Base-by-base conservation (phyloP, 2,888 invertebrate genomes). In the Sinohyriopsis cumingii region DNA sequence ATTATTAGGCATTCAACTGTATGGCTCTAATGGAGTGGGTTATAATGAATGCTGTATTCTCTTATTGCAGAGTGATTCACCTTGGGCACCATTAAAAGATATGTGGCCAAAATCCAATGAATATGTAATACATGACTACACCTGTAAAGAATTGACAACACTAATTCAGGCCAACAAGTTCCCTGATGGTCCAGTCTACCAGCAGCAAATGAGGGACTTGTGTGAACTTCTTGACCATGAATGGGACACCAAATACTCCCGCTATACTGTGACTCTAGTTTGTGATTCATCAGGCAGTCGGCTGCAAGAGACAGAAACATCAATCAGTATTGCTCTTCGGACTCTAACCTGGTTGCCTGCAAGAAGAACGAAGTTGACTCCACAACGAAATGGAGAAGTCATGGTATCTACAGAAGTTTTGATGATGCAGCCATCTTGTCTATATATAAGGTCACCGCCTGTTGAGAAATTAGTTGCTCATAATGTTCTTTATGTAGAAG, bases 291-390 rank as follows among this genome's bases (percentile, higher is more conserved):
- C 78, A 55, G 80, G 77, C 15, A 72, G 73, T 20, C 64, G 55
- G 1, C 68, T 84, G 9, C 64, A 72, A 22, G 81, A 83, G 6
- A 78, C 80, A 5, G 79, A 79, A 15, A 82, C 87, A 0, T 87
- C 89, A 0, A 86, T 89, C 67, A 79, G 82, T 67, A 79, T 86
- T 24, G 64, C 80, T 59, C 76, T 89, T 55, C 74, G 77, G 57
- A 75, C 74, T 4, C 61, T 80, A 20, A 65, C 70, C 18, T 89
- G 89, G 89, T 67, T 88, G 28, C 89, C 88, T 18, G 82, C 82
- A 0, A 45, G 76, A 20, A 67, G 79, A 71, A 74, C 61, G 0
- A 68, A 74, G n/a, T 69, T 65, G 24, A 25, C 64, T 60, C 53
- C 66, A 45, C 60, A 69, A 15, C n/a, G 24, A n/a, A 65, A 71